phyloP scores from a whole-genome alignment of 2,113 vertebrate genomes.

The Thamnophis sirtalis region DNA sequence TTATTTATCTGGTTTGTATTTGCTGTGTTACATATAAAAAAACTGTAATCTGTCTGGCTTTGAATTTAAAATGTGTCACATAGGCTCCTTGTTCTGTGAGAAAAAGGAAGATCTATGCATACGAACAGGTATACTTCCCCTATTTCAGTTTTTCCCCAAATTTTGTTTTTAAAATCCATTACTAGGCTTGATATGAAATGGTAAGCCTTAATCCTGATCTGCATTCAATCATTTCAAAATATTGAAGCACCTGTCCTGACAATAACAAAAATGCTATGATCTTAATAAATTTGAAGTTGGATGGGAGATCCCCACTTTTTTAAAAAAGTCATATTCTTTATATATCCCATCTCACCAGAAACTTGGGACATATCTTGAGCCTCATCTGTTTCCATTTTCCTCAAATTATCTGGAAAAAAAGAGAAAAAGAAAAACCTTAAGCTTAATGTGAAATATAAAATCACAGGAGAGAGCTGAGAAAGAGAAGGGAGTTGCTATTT shows the following conservation, averaged over 20 bases:
- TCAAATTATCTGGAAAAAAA: constrained; percentile 82
- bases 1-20: background rate
- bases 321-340: constrained; percentile 8
- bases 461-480: constrained; percentile 28
- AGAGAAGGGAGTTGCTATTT: constrained; percentile 49
- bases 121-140: background rate
- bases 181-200: constrained; percentile 10
- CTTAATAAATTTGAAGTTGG: constrained; percentile 36
- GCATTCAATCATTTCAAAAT: constrained; percentile 35
- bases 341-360: constrained; percentile 83
- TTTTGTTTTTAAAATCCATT: constrained; percentile 37
- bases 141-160: constrained; percentile 27
- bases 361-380: constrained; percentile 94
- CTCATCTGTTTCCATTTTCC: constrained; percentile 96
- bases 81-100: no score
- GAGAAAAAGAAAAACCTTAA: constrained; percentile 65
- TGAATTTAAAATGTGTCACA: background rate
- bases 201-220: constrained; percentile 34
- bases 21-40: background rate
- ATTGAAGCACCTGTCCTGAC: constrained; percentile 43
- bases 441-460: constrained; percentile 72
- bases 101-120: background rate
- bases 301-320: background rate
- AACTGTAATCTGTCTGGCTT: background rate
- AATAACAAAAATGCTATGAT: constrained; percentile 33